Evolutionary conservation across 1,140 invertebrate genomes (phyloP).

Genomic region (Musca domestica): DNA sequence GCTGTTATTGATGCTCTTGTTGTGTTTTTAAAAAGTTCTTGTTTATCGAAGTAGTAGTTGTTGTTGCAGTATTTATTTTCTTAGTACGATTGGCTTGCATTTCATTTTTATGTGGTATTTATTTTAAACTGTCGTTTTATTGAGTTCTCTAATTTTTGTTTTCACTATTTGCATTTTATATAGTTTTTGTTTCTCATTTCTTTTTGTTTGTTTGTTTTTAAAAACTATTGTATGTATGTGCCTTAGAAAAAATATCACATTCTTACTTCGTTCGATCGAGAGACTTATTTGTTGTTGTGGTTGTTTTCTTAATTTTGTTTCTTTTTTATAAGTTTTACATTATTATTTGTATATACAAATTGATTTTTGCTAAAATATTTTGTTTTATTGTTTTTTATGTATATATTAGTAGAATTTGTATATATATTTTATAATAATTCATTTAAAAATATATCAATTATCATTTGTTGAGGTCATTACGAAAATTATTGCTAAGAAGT

Average conservation of each 20-base stretch:
- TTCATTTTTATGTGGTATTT: slow-evolving; percentile 17
- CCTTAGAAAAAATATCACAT: slow-evolving; percentile 55
- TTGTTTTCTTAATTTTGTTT: slow-evolving; percentile 17
- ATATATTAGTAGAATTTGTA: slow-evolving; percentile 40
- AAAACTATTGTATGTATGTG: slow-evolving; percentile 41
- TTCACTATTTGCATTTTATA: slow-evolving; percentile 16
- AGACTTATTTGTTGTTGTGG: slow-evolving; percentile 37
- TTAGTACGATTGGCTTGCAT: slow-evolving; percentile 22
- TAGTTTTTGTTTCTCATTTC: slow-evolving; percentile 27
- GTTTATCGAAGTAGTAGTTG: slow-evolving; percentile 18
- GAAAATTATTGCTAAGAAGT: slow-evolving; percentile 53
- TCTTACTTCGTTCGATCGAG: slow-evolving; percentile 55
- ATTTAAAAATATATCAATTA: slow-evolving; percentile 17
- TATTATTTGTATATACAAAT: slow-evolving; percentile 14
- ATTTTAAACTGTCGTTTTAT: slow-evolving; percentile 18
- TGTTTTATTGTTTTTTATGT: slow-evolving; percentile 39
- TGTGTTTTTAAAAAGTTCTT: slow-evolving; percentile 8
- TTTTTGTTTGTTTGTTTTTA: slow-evolving; percentile 35
- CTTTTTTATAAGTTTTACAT: slow-evolving; percentile 3
- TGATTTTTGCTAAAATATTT: slow-evolving; percentile 26
- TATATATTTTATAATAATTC: slow-evolving; percentile 44
- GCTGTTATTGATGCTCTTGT: slow-evolving; percentile 6
- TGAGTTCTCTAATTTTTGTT: too few species aligned
- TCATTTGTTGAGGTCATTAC: slow-evolving; percentile 49
- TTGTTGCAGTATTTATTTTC: slow-evolving; percentile 27